Evolutionary conservation across 2,888 invertebrate species (phyloP).

Genomic region (Idaea aversata): DNA sequence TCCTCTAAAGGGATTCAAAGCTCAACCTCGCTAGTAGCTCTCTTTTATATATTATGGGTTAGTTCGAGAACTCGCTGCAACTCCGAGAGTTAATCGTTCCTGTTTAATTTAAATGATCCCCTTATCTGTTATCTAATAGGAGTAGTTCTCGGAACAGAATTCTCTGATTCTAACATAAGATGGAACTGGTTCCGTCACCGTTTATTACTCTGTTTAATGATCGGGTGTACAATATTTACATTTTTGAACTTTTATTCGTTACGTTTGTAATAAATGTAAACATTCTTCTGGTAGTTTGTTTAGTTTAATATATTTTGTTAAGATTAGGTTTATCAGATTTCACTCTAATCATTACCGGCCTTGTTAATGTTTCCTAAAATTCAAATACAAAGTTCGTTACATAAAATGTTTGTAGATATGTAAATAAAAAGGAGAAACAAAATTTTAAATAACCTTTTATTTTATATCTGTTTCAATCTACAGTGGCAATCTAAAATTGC

Average conservation of each 20-base stretch:
- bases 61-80: not conserved
- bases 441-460: not conserved
- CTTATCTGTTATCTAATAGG: conserved; percentile 71
- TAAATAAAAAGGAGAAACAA: not conserved
- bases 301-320: conserved; percentile 4
- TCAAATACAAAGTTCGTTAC: not conserved
- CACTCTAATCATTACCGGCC: not conserved
- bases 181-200: conserved; percentile 50
- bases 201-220: conserved; percentile 62
- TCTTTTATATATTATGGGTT: not conserved
- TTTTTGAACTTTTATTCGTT: conserved; percentile 28
- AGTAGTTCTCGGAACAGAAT: conserved; percentile 63
- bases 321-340: not conserved
- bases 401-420: not conserved
- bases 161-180: conserved; percentile 54
- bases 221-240: conserved; percentile 51
- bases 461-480: not conserved
- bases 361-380: not conserved
- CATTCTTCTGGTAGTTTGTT: conserved; percentile 27
- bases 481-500: not conserved
- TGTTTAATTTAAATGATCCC: conserved; percentile 61
- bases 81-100: conserved; percentile 47
- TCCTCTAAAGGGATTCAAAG: too few relatives aligned
- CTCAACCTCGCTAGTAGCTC: not conserved
- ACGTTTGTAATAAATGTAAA: conserved; percentile 24